Percentiles rank a stretch among this genome's conserved stretches.
Evolutionary conservation across 37 sponge, comb jelly and placozoan species (phyloP).

Genomic region (Amphimedon queenslandica): DNA sequence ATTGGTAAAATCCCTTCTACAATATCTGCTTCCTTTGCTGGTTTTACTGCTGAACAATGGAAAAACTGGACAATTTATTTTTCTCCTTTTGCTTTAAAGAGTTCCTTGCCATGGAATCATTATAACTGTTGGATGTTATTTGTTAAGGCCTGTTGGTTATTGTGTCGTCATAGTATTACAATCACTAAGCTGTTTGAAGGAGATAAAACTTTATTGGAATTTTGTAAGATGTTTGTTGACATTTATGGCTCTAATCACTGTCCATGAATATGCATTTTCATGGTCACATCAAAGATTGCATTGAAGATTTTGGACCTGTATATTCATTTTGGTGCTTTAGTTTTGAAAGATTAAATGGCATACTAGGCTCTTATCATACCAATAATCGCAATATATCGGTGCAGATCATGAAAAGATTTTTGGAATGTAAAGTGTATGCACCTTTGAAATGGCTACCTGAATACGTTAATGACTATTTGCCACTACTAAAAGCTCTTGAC

Average conservation of each 20-base stretch:
- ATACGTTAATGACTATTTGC: neutral
- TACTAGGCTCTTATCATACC: slow-evolving; percentile 41
- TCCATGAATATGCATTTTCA: slow-evolving; percentile 27
- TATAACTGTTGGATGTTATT: slow-evolving; percentile 31
- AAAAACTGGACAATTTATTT: slow-evolving; percentile 37
- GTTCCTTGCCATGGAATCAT: slow-evolving; percentile 10
- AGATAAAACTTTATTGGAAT: slow-evolving; percentile 1
- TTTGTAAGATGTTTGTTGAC: slow-evolving; percentile 6
- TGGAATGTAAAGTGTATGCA: slow-evolving; percentile 3
- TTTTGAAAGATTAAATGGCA: slow-evolving; percentile 45
- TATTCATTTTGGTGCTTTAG: slow-evolving; percentile 18
- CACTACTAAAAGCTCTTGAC: neutral
- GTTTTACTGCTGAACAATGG: slow-evolving; percentile 51
- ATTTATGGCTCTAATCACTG: slow-evolving; percentile 1
- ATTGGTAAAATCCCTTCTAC: slow-evolving; percentile 29
- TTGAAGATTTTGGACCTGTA: slow-evolving; percentile 15
- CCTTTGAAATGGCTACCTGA: neutral
- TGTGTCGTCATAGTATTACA: slow-evolving; percentile 17
- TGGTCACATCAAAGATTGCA: slow-evolving; percentile 18
- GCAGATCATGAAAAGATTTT: slow-evolving; percentile 45
- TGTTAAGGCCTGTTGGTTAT: slow-evolving; percentile 24
- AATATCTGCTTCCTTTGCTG: slow-evolving; percentile 33
- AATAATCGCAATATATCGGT: slow-evolving; percentile 34
- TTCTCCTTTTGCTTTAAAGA: slow-evolving; percentile 21
- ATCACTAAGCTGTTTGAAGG: neutral